phyloP scores from a whole-genome alignment of 2,113 vertebrate genomes.

The Pipra filicauda region DNA sequence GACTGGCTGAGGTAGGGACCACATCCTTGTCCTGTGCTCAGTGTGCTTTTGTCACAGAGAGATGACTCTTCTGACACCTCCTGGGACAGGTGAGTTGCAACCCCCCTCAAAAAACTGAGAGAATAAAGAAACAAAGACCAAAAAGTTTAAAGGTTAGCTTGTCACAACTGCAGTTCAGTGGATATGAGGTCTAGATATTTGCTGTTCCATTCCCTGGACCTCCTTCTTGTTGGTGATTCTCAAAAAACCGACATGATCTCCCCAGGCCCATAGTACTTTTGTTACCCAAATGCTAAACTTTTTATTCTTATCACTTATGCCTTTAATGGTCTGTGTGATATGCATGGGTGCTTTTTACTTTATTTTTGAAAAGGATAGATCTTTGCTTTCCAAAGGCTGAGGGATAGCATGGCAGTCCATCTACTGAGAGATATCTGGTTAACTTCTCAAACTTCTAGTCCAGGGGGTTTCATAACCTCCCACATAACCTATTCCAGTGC shows the following conservation, averaged over 20 bases:
- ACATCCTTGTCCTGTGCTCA: not conserved
- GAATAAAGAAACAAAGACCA: not conserved
- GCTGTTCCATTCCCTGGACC: not conserved
- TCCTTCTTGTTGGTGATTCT: not conserved
- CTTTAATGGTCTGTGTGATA: not conserved
- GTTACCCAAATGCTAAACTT: not conserved
- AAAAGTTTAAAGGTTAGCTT: not conserved
- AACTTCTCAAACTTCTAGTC: not conserved
- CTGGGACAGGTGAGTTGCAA: not conserved
- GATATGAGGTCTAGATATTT: not conserved
- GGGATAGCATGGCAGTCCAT: not conserved
- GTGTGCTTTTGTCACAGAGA: not conserved
- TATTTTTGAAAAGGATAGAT: not conserved
- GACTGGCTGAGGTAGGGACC: not conserved
- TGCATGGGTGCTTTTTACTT: not conserved
- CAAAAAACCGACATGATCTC: not conserved
- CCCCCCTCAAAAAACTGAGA: not conserved
- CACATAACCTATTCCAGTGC: not conserved
- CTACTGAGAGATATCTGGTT: not conserved
- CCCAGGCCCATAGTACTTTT: not conserved
- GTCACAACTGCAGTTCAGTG: not conserved
- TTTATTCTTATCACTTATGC: not conserved
- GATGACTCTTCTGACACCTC: not conserved
- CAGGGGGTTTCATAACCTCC: not conserved
- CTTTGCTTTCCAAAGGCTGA: not conserved